Conservation (phyloP, 2,113 vertebrate species). For the Osmerus mordax region DNA sequence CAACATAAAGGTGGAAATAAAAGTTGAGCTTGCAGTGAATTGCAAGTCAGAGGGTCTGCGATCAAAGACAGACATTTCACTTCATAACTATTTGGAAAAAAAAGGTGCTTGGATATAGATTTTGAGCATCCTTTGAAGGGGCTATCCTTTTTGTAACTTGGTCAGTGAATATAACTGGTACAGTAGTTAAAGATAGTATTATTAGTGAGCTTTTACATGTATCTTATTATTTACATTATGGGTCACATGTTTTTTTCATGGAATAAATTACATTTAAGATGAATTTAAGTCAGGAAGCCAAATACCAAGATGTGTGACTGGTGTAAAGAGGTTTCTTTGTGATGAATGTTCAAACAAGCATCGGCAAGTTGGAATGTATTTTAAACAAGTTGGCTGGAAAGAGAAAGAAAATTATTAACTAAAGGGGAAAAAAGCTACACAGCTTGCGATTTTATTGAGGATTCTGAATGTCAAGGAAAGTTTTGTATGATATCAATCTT, state of each 20-base stretch:
- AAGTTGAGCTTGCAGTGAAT: background rate
- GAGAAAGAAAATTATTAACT: background rate
- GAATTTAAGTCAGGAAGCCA: background rate
- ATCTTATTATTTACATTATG: background rate
- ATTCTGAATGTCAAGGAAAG: slow-evolving; percentile 22
- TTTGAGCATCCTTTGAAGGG: background rate
- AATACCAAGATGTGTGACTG: background rate
- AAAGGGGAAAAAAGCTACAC: background rate
- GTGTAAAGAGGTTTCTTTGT: background rate
- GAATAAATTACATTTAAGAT: background rate
- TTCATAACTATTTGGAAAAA: slow-evolving; percentile 12
- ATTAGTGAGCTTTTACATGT: background rate
- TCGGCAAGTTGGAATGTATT: background rate
- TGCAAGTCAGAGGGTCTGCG: slow-evolving; percentile 27
- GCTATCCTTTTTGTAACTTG: too few relatives aligned
- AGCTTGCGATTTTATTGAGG: background rate
- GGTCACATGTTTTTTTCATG: background rate
- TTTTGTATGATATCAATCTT: slow-evolving; percentile 14
- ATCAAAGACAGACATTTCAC: slow-evolving; percentile 20
- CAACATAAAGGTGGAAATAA: slow-evolving; percentile 1
- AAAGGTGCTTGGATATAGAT: background rate
- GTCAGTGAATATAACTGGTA: background rate
- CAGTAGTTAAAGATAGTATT: background rate
- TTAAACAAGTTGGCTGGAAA: slow-evolving; percentile 1
- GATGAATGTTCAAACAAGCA: background rate